phyloP scores from a whole-genome alignment of 2,888 invertebrate species.

The Acronicta alni region DNA sequence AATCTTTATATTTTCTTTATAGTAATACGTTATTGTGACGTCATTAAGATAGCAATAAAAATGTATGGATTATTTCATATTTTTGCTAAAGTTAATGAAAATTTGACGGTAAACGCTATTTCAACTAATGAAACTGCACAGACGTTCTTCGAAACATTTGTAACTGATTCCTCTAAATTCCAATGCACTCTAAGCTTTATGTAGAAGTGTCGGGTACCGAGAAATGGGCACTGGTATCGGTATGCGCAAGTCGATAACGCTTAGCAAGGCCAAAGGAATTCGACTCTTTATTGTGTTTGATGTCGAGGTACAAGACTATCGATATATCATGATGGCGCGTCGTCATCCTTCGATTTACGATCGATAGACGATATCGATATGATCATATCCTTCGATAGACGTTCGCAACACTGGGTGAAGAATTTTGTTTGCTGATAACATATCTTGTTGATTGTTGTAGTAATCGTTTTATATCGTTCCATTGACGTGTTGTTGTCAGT shows the following conservation, averaged over 20 bases:
- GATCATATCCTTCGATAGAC: slow-evolving; percentile 24
- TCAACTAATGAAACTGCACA: slow-evolving; percentile 36
- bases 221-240: slow-evolving; percentile 57
- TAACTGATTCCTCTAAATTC: slow-evolving; percentile 51
- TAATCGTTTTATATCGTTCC: slow-evolving; percentile 22
- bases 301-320: slow-evolving; percentile 35
- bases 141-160: slow-evolving; percentile 44
- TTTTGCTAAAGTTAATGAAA: no score
- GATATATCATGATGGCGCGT: slow-evolving; percentile 39
- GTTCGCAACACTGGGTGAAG: slow-evolving; percentile 9
- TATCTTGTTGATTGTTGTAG: slow-evolving; percentile 31
- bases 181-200: slow-evolving; percentile 48
- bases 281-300: slow-evolving; percentile 55
- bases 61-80: no score
- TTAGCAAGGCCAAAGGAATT: slow-evolving; percentile 64
- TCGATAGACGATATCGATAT: no score
- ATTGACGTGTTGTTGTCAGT: neutral
- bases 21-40: no score
- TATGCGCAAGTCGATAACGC: slow-evolving; percentile 67
- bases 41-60: no score
- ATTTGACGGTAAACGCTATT: neutral
- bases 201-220: slow-evolving; percentile 42
- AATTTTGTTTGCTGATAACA: slow-evolving; percentile 30
- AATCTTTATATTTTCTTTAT: no score
- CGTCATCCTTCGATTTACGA: slow-evolving; percentile 36